A percentile compares a stretch with the other conserved stretches of the same genome.
Evolutionary conservation across 2,888 invertebrate species (phyloP).

Genomic region (Acronicta psi): DNA sequence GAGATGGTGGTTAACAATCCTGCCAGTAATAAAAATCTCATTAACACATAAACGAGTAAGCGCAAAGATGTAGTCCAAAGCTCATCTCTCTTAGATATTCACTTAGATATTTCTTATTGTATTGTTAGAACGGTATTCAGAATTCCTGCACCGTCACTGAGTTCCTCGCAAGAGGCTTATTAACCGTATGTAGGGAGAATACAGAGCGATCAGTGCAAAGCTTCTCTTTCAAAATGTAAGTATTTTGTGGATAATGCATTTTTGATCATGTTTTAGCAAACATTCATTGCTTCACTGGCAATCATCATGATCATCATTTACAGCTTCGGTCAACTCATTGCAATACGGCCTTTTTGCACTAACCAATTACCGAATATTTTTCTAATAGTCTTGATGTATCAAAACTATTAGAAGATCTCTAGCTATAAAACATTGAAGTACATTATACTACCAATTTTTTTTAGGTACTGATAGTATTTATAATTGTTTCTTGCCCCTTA

Average conservation of each 20-base stretch:
- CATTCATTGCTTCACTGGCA: too few relatives aligned
- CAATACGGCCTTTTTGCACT: too few relatives aligned
- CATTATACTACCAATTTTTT: too few relatives aligned
- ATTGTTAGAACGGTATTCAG: conserved; percentile 35
- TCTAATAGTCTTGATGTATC: too few relatives aligned
- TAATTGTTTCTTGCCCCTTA: too few relatives aligned
- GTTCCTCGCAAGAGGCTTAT: conserved; percentile 18
- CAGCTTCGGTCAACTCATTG: too few relatives aligned
- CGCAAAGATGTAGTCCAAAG: background rate
- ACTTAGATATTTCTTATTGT: conserved; percentile 42
- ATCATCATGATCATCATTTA: too few relatives aligned
- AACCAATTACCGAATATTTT: too few relatives aligned
- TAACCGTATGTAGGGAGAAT: conserved; percentile 10
- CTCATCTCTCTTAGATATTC: background rate
- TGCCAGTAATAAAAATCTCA: background rate
- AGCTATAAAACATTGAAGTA: too few relatives aligned
- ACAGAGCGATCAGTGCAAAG: background rate
- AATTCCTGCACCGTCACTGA: conserved; percentile 38
- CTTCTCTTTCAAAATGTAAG: background rate
- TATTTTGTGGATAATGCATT: background rate
- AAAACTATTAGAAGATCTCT: too few relatives aligned
- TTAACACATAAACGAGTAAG: background rate
- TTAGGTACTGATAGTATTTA: too few relatives aligned
- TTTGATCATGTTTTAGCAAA: too few relatives aligned
- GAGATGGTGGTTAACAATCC: background rate